Evolutionary conservation across 2,113 vertebrate genomes (phyloP).

Genomic region (Calonectris borealis): DNA sequence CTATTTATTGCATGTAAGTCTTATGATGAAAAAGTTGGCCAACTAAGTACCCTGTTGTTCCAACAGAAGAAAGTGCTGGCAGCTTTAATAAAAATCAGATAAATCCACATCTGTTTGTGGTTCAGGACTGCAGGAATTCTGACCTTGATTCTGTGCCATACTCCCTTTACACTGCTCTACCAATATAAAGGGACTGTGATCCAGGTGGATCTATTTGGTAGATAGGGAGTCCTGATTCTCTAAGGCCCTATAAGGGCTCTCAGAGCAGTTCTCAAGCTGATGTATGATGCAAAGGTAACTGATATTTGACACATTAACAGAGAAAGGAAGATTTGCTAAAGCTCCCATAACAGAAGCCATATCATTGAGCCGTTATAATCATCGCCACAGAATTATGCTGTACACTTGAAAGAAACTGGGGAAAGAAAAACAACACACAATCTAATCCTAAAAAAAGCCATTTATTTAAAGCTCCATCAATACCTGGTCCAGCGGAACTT

Average conservation of each 20-base stretch:
- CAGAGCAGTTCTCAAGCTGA: neutral
- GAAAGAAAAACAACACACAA: neutral
- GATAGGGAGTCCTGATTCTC: neutral
- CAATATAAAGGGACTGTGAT: neutral
- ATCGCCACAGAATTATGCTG: neutral
- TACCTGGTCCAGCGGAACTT: slow-evolving; percentile 83
- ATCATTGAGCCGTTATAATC: neutral
- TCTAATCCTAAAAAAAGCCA: neutral
- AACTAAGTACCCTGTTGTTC: neutral
- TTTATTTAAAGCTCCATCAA: neutral
- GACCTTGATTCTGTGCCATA: neutral
- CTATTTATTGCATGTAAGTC: neutral
- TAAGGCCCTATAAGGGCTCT: neutral
- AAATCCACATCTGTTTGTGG: neutral
- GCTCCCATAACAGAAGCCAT: neutral
- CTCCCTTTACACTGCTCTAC: neutral
- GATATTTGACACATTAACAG: neutral
- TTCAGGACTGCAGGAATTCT: neutral
- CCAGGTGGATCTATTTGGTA: neutral
- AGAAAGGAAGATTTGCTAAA: neutral
- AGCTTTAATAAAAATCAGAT: neutral
- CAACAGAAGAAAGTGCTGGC: neutral
- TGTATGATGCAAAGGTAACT: neutral
- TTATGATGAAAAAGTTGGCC: neutral
- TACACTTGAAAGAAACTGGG: neutral